These are phyloP conservation scores for Trochalopteron elliotii DNA, from an alignment of 2,113 vertebrate genomes.

Conservation along the genomic window DNA sequence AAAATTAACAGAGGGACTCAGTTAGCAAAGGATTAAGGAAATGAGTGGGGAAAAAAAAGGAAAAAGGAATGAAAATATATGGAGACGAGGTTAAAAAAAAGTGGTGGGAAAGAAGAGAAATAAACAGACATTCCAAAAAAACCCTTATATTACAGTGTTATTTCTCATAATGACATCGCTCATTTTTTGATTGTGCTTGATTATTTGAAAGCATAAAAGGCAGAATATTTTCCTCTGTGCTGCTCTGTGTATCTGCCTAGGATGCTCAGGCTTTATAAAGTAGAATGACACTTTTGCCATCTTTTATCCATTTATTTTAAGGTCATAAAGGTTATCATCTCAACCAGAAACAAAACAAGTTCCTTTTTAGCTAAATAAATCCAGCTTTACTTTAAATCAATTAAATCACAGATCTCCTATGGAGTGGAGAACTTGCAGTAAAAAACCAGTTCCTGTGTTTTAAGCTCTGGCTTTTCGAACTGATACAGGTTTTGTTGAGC, in stretches of 20 bases:
- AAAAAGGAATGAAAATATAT: not conserved
- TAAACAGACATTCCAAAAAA: not conserved
- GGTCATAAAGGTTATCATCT: not conserved
- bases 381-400: not conserved
- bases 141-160: not conserved
- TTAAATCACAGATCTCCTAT: not conserved
- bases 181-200: not conserved
- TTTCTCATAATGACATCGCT: not conserved
- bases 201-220: not conserved
- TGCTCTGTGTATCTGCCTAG: not conserved
- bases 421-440: not conserved
- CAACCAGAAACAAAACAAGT: not conserved
- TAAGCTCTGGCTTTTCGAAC: not conserved
- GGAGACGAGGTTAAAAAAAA: not conserved
- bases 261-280: not conserved
- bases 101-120: not conserved
- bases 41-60: not conserved
- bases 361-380: not conserved
- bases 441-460: not conserved
- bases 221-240: not conserved
- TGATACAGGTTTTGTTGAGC: not conserved
- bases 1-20: conserved; percentile 37
- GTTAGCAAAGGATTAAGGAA: conserved; percentile 2
- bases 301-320: not conserved
- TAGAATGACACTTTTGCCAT: not conserved